phyloP scores from a whole-genome alignment of 2,797 vertebrate genomes.

The Neoniphon sammara region DNA sequence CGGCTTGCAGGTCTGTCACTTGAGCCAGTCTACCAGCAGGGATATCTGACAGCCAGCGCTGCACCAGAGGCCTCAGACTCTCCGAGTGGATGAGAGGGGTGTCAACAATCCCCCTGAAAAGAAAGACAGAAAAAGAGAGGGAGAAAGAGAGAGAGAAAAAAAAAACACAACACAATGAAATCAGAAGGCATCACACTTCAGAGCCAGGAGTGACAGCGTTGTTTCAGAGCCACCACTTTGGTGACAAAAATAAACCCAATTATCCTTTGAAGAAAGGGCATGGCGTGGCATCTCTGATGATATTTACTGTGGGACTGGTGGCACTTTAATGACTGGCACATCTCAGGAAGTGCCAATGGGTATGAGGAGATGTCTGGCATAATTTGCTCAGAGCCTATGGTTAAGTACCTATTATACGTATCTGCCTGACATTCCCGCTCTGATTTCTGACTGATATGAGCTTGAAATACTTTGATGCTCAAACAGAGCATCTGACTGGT shows the following conservation, averaged over 20 bases:
- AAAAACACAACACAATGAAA: constrained; percentile 65
- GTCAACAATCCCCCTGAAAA: constrained; percentile 89
- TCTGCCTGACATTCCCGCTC: constrained; percentile 19
- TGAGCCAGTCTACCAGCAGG: constrained; percentile 88
- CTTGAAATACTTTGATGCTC: constrained; percentile 34
- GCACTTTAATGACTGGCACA: constrained; percentile 65
- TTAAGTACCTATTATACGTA: constrained; percentile 55
- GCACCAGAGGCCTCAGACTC: constrained; percentile 86
- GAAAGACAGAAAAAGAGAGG: constrained; percentile 60
- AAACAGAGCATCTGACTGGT: constrained; percentile 9
- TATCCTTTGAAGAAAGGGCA: constrained; percentile 76
- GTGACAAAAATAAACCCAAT: constrained; percentile 85
- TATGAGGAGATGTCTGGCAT: constrained; percentile 39
- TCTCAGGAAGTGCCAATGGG: constrained; percentile 60
- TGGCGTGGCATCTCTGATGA: constrained; percentile 64
- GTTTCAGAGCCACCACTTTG: constrained; percentile 78
- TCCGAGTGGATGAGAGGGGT: constrained; percentile 88
- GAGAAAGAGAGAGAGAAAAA: constrained; percentile 11
- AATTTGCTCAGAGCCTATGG: constrained; percentile 62
- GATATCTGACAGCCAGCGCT: constrained; percentile 87
- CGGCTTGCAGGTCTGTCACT: constrained; percentile 90
- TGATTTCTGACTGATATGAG: constrained; percentile 32
- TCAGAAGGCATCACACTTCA: constrained; percentile 80
- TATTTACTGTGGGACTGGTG: constrained; percentile 71
- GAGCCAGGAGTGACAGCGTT: constrained; percentile 81